A percentile compares a stretch with the other conserved stretches of the same genome.
Evolutionary conservation across 2,113 vertebrate genomes (phyloP).

Genomic region (Oxyura jamaicensis): DNA sequence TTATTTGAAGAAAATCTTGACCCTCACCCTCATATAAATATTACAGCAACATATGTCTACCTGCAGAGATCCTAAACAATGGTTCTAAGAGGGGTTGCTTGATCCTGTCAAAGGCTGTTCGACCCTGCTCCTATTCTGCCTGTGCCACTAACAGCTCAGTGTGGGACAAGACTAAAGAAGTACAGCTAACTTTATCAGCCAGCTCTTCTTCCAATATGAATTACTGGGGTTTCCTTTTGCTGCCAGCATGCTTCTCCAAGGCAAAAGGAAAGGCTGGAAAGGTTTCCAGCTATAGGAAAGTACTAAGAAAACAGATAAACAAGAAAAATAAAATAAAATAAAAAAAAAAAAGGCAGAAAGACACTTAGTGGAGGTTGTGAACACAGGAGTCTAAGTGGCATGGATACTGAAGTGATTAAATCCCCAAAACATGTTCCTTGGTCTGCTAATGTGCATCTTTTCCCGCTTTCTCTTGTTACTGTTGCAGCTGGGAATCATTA

Average conservation of each 20-base stretch:
- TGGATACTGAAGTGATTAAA: neutral
- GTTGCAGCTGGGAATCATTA: neutral
- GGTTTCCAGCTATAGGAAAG: neutral
- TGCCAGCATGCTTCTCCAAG: neutral
- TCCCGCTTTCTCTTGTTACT: neutral
- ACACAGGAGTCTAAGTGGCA: neutral
- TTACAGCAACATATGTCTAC: neutral
- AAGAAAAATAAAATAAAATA: neutral
- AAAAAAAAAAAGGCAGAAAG: neutral
- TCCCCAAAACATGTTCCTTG: neutral
- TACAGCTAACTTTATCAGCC: neutral
- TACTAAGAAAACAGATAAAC: neutral
- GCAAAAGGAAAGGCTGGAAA: neutral
- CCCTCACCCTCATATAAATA: rapidly evolving
- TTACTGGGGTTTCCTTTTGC: neutral
- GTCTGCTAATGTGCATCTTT: neutral
- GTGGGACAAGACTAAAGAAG: neutral
- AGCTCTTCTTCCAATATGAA: neutral
- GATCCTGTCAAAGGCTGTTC: neutral
- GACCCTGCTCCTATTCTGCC: neutral
- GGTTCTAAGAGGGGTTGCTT: neutral
- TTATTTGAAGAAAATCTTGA: neutral
- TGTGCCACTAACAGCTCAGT: rapidly evolving
- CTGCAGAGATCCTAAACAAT: neutral
- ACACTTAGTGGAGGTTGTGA: neutral